These are phyloP conservation scores for Takifugu ocellatus DNA, from an alignment of 2,797 vertebrate genomes.

Conservation along the genomic window DNA sequence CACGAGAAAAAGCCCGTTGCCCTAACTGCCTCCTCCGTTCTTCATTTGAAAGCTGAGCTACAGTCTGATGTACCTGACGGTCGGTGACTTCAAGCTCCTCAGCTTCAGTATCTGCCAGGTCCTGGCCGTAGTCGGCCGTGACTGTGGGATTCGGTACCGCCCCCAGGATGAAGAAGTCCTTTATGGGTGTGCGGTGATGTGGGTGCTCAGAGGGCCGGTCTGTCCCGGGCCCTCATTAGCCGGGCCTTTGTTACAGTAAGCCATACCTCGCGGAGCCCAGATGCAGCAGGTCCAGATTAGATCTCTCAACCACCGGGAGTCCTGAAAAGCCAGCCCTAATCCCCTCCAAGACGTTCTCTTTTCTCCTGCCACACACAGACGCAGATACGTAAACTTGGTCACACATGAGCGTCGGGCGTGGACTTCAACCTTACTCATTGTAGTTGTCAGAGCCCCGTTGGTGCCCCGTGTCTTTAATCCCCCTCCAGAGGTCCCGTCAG, in stretches of 20 bases:
- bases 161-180: conserved; percentile 48
- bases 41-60: no score
- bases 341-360: conserved; percentile 56
- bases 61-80: no score
- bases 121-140: no score
- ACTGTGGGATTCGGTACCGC: background rate
- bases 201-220: conserved; percentile 44
- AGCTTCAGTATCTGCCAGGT: no score
- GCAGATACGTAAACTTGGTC: conserved; percentile 26
- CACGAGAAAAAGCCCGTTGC: conserved; percentile 6
- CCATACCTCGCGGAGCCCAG: conserved; percentile 66
- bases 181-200: conserved; percentile 56
- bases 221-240: conserved; percentile 66
- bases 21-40: background rate
- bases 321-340: conserved; percentile 69
- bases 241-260: conserved; percentile 74
- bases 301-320: conserved; percentile 59
- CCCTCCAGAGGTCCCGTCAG: conserved; percentile 52
- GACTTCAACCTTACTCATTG: conserved; percentile 47
- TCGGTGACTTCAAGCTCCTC: no score
- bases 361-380: conserved; percentile 53
- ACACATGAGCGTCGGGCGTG: conserved; percentile 32
- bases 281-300: conserved; percentile 73
- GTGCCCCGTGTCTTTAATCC: conserved; percentile 64
- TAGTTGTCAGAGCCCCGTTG: conserved; percentile 34